phyloP scores from a whole-genome alignment of 2,888 invertebrate species.

The Epistrophe grossulariae region DNA sequence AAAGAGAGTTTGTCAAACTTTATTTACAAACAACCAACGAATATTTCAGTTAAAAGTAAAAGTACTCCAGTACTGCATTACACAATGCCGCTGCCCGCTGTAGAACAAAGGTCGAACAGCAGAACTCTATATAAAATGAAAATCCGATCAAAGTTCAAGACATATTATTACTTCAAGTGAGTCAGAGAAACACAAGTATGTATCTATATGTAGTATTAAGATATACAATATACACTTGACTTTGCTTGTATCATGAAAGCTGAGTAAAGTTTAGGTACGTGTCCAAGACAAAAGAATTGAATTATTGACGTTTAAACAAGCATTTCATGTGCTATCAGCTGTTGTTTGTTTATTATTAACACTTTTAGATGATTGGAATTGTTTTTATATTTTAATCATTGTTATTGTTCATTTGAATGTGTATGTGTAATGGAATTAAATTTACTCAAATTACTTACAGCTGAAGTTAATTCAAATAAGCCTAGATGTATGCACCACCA shows the following conservation, averaged over 20 bases:
- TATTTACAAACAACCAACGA: neutral
- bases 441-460: neutral
- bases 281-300: constrained; percentile 30
- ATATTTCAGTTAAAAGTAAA: constrained; percentile 30
- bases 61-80: constrained; percentile 15
- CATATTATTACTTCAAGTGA: constrained; percentile 33
- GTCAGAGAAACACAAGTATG: constrained; percentile 40
- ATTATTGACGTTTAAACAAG: constrained; percentile 23
- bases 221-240: constrained; percentile 10
- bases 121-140: constrained; percentile 22
- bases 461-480: neutral
- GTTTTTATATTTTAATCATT: constrained; percentile 5
- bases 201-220: constrained; percentile 1
- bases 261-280: constrained; percentile 31
- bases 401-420: neutral
- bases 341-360: constrained; percentile 26
- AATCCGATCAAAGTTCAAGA: constrained; percentile 62
- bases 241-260: neutral
- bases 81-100: constrained; percentile 25
- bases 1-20: neutral
- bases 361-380: neutral
- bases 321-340: constrained; percentile 27
- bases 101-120: constrained; percentile 57
- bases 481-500: neutral
- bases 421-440: neutral